Conservation (phyloP, 2,797 vertebrate species). For the Halcyon badia region DNA sequence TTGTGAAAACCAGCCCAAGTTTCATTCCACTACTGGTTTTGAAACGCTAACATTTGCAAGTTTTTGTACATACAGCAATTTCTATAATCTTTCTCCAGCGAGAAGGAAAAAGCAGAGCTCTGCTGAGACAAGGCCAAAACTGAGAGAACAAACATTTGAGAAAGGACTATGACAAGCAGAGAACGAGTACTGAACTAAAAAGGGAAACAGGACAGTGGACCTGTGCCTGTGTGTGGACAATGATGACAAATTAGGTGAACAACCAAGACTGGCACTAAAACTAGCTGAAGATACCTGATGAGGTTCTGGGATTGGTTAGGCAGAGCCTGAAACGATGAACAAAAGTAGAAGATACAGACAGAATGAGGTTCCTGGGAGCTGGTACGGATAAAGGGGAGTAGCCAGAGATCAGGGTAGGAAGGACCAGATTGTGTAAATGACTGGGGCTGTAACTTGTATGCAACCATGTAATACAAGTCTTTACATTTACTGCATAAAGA, state of each 20-base stretch:
- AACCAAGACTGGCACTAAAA: slow-evolving; percentile 5
- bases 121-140: neutral
- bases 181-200: neutral
- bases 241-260: neutral
- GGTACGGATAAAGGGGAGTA: neutral
- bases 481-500: neutral
- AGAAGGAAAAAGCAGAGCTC: neutral
- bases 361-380: neutral
- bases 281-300: neutral
- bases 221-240: neutral
- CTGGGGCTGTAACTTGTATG: neutral
- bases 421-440: neutral
- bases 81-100: neutral
- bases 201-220: neutral
- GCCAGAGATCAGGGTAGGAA: neutral
- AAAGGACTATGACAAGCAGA: neutral
- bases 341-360: neutral
- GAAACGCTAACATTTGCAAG: neutral
- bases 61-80: neutral
- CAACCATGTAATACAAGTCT: neutral
- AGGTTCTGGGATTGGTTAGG: slow-evolving; percentile 12
- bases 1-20: neutral
- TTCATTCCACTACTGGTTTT: neutral
- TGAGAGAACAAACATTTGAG: neutral
- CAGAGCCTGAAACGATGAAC: neutral